These are phyloP conservation scores for Lasioglossum zephyrum DNA, from an alignment of 2,888 invertebrate species.

Conservation along the genomic window DNA sequence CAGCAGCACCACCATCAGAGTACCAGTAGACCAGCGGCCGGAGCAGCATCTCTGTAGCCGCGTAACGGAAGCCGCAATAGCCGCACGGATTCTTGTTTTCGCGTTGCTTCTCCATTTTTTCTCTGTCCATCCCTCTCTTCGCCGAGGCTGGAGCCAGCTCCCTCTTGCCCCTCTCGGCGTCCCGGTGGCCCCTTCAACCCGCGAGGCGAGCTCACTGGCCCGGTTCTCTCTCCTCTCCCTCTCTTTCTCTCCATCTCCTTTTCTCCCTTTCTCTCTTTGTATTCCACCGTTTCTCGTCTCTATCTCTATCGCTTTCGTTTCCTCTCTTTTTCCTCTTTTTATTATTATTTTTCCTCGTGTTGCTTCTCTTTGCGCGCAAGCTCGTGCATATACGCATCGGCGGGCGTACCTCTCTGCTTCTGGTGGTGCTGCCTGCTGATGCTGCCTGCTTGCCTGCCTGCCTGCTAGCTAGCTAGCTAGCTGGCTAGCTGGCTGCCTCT, in stretches of 20 bases:
- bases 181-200: not conserved
- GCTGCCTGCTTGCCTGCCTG: constrained; percentile 44
- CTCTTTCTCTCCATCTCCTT: not conserved
- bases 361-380: constrained; percentile 70
- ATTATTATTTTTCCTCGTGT: constrained; percentile 59
- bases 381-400: constrained; percentile 72
- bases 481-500: constrained; percentile 8
- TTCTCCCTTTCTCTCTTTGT: not conserved
- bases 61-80: constrained; percentile 79
- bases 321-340: constrained; percentile 36
- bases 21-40: not conserved
- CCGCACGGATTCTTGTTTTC: constrained; percentile 79
- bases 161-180: not conserved
- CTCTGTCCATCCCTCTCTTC: constrained; percentile 10
- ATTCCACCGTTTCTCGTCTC: not conserved
- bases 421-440: constrained; percentile 25
- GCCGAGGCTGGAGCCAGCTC: not conserved
- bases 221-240: not conserved
- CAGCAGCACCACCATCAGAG: constrained; percentile 13
- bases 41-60: constrained; percentile 63
- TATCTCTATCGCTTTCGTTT: constrained; percentile 8
- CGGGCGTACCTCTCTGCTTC: constrained; percentile 65
- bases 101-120: constrained; percentile 68
- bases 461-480: not conserved
- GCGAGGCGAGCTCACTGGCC: not conserved